A percentile compares a stretch with the other conserved stretches of the same genome.
These are phyloP conservation scores for Cyanocitta stelleri DNA, from an alignment of 2,113 vertebrate genomes.

Conservation along the genomic window DNA sequence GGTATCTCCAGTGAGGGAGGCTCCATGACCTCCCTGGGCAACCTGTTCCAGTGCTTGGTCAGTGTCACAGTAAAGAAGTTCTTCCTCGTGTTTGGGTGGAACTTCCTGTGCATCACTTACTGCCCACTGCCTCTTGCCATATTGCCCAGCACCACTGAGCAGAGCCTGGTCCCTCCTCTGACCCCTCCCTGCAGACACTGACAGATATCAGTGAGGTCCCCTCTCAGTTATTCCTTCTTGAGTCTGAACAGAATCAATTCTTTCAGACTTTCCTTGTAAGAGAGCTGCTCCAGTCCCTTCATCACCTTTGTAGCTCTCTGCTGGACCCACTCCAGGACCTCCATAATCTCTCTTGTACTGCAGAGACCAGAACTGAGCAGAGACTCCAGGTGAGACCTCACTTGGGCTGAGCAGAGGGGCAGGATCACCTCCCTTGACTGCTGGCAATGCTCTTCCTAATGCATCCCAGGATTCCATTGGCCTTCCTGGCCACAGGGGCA, in stretches of 20 bases:
- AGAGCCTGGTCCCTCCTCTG: neutral
- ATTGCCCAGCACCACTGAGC: accelerated
- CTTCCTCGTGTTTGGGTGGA: neutral
- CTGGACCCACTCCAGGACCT: neutral
- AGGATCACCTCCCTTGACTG: neutral
- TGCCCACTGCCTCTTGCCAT: accelerated
- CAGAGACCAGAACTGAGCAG: neutral
- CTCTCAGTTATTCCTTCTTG: neutral
- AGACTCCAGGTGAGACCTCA: neutral
- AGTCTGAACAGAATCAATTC: neutral
- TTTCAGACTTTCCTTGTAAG: accelerated
- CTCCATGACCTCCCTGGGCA: too few relatives aligned
- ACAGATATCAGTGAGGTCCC: neutral
- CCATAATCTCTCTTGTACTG: neutral
- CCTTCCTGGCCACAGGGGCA: neutral
- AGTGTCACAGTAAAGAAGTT: neutral
- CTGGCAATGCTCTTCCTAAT: neutral
- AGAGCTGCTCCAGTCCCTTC: neutral
- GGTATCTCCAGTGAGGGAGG: neutral
- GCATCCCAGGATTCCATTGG: too few relatives aligned
- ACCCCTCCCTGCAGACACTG: neutral
- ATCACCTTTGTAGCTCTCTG: neutral
- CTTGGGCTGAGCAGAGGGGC: neutral
- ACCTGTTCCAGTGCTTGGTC: accelerated
- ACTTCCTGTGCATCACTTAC: accelerated